Conservation (phyloP, 1,140 invertebrate genomes). For the Thrips palmi region DNA sequence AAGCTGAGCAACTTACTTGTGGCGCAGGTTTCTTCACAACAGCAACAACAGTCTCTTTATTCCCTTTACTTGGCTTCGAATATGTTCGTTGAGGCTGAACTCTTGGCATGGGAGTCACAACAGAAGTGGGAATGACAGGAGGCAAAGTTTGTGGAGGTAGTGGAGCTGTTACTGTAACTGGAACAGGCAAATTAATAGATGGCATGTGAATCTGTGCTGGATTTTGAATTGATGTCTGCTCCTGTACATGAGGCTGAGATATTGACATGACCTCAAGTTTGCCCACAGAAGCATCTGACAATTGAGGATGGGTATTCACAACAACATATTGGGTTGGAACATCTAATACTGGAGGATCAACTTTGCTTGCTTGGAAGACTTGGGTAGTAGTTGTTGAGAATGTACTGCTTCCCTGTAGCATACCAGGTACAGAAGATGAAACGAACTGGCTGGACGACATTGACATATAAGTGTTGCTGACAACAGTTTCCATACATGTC, state of each 20-base stretch:
- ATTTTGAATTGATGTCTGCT: no score
- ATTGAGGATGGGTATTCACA: constrained; percentile 27
- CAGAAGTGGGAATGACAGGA: constrained; percentile 16
- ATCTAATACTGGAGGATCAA: constrained; percentile 59
- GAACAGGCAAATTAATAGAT: no score
- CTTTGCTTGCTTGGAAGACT: constrained; percentile 62
- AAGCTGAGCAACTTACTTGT: no score
- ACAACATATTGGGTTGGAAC: constrained; percentile 35
- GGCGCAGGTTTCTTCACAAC: no score
- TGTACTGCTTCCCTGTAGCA: constrained; percentile 56
- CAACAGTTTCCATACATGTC: constrained; percentile 63
- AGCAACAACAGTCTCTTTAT: no score
- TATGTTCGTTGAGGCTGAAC: no score
- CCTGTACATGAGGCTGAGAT: constrained; percentile 9
- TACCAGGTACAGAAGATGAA: constrained; percentile 47
- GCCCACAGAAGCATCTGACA: neutral
- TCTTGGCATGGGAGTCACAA: constrained; percentile 16
- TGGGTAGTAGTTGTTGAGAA: constrained; percentile 63
- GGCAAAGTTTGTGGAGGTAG: constrained; percentile 17
- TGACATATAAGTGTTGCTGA: constrained; percentile 71
- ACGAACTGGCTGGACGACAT: constrained; percentile 66
- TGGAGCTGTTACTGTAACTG: constrained; percentile 4
- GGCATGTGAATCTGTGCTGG: no score
- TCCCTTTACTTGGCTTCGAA: no score
- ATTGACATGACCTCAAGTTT: constrained; percentile 3